Conservation (phyloP, 2,888 invertebrate genomes). For the Eilema depressum region DNA sequence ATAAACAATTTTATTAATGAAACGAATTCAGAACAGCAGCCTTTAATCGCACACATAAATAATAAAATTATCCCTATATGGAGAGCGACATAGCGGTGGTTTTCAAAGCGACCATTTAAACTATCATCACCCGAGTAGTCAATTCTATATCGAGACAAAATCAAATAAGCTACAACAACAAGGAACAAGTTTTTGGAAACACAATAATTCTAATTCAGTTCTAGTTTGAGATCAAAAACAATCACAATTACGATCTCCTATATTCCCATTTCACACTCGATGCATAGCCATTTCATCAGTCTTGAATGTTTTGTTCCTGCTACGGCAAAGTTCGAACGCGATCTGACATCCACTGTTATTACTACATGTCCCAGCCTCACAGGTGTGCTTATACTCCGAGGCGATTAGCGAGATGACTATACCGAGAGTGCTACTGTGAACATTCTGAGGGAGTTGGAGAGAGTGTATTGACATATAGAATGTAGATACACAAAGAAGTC, state of each 20-base stretch:
- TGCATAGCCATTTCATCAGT: conserved; percentile 5
- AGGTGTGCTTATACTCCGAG: neutral
- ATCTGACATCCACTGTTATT: conserved; percentile 16
- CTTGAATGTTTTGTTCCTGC: conserved; percentile 7
- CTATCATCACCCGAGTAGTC: neutral
- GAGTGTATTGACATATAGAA: neutral
- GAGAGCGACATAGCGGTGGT: neutral
- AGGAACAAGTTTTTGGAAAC: neutral
- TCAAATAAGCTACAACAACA: neutral
- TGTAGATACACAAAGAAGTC: neutral
- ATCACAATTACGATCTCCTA: conserved; percentile 1
- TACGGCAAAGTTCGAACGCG: conserved; percentile 11
- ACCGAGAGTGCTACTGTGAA: neutral
- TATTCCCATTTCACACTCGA: conserved; percentile 2
- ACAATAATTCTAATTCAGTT: conserved; percentile 8
- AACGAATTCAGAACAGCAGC: too few relatives aligned
- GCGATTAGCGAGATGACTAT: neutral
- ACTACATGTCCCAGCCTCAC: neutral
- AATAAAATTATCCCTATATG: neutral
- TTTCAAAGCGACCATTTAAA: neutral
- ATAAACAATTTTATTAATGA: too few relatives aligned
- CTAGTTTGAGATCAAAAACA: conserved; percentile 2
- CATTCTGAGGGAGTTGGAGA: neutral
- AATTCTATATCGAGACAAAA: neutral
- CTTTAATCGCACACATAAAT: neutral